Conservation (phyloP, 2,113 vertebrate genomes). For the Sebastes fasciatus region DNA sequence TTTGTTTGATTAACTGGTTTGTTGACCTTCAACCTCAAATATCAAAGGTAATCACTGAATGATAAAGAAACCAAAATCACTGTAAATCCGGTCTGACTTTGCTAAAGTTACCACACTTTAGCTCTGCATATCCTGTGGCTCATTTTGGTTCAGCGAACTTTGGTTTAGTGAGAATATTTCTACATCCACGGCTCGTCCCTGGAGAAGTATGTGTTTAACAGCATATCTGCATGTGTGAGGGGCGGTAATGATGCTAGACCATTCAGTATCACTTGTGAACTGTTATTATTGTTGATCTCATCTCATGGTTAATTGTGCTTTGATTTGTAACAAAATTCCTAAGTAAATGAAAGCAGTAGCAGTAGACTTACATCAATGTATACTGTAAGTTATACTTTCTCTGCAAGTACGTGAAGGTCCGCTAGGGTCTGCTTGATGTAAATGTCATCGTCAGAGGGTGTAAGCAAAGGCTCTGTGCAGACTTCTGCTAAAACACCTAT, state of each 20-base stretch:
- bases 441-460: no score
- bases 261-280: background rate
- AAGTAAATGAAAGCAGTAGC: background rate
- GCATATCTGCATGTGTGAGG: background rate
- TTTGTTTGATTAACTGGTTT: background rate
- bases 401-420: no score
- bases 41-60: background rate
- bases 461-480: no score
- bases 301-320: background rate
- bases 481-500: no score
- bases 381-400: no score
- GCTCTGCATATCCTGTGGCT: background rate
- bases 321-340: background rate
- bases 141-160: background rate
- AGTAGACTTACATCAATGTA: background rate
- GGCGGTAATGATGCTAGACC: background rate
- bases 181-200: background rate
- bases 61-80: background rate
- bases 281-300: background rate
- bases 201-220: background rate
- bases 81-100: background rate
- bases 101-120: background rate
- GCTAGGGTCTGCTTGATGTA: no score
- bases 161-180: background rate
- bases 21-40: conserved; percentile 16